phyloP scores from a whole-genome alignment of 2,113 vertebrate genomes.

The Myiozetetes cayanensis region DNA sequence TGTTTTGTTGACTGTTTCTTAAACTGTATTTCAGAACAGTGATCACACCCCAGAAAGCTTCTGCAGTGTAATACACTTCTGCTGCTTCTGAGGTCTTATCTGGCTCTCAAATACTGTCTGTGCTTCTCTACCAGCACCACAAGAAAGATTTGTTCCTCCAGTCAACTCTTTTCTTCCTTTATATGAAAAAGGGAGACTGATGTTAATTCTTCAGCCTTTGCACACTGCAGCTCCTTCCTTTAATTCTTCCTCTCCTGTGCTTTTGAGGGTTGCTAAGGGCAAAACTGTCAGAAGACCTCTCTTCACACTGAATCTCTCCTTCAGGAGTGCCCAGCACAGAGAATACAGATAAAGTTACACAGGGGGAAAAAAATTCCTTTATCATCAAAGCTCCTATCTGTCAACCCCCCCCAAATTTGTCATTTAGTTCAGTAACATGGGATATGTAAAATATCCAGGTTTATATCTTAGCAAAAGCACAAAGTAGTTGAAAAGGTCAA shows the following conservation, averaged over 20 bases:
- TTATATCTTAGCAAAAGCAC: background rate
- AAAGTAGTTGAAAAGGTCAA: background rate
- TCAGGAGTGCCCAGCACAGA: background rate
- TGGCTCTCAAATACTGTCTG: background rate
- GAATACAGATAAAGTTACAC: background rate
- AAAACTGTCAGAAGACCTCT: slow-evolving; percentile 15
- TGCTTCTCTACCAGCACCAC: background rate
- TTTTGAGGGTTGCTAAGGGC: slow-evolving; percentile 2
- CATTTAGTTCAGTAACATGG: background rate
- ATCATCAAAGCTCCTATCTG: background rate
- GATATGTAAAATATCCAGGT: background rate
- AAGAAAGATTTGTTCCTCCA: background rate
- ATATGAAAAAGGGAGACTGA: background rate
- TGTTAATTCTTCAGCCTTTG: slow-evolving; percentile 11
- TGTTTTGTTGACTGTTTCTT: background rate
- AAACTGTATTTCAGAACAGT: background rate
- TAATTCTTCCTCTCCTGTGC: background rate
- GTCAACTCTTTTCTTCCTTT: background rate
- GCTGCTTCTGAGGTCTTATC: background rate
- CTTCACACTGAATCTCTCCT: slow-evolving; percentile 15
- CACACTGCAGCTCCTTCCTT: background rate
- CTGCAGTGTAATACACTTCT: background rate
- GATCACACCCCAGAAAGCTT: background rate
- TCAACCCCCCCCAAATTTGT: background rate
- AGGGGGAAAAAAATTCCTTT: background rate